Percentiles rank a stretch among this genome's conserved stretches.
These are phyloP conservation scores for Trisateles emortualis DNA, from an alignment of 2,888 invertebrate genomes.

Conservation along the genomic window DNA sequence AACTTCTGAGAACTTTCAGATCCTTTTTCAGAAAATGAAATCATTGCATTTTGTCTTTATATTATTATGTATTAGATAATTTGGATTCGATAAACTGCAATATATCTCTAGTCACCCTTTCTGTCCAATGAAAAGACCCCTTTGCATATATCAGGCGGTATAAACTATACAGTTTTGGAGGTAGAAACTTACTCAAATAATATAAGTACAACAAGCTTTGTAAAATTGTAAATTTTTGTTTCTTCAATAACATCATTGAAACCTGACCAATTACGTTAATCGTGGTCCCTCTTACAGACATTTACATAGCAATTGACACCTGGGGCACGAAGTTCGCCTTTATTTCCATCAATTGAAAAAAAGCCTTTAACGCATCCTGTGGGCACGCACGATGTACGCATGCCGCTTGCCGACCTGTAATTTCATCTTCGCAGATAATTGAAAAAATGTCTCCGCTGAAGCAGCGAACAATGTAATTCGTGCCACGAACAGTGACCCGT, in stretches of 20 bases:
- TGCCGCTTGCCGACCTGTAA: conserved; percentile 56
- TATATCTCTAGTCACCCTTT: not conserved
- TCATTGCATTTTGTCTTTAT: too few species aligned
- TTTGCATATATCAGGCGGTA: not conserved
- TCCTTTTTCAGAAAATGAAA: conserved; percentile 44
- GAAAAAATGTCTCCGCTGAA: conserved; percentile 55
- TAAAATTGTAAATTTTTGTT: conserved; percentile 15
- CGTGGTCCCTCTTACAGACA: conserved; percentile 52
- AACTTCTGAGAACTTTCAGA: conserved; percentile 39
- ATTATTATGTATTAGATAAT: too few species aligned
- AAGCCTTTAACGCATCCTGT: conserved; percentile 29
- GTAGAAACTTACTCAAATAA: too few species aligned
- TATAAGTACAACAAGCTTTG: not conserved
- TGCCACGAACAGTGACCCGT: conserved; percentile 25
- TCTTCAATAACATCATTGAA: conserved; percentile 61
- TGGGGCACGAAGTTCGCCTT: conserved; percentile 52
- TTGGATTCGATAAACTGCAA: not conserved
- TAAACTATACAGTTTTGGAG: too few species aligned
- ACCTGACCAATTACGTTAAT: conserved; percentile 53
- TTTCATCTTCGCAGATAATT: conserved; percentile 62
- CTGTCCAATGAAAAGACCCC: not conserved
- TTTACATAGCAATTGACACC: conserved; percentile 72
- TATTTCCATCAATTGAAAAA: conserved; percentile 35
- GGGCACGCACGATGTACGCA: conserved; percentile 38
- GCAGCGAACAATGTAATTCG: conserved; percentile 35